Percentiles rank a stretch among this genome's conserved stretches.
phyloP scores from a whole-genome alignment of 1,140 invertebrate species.

The Drosophila athabasca region DNA sequence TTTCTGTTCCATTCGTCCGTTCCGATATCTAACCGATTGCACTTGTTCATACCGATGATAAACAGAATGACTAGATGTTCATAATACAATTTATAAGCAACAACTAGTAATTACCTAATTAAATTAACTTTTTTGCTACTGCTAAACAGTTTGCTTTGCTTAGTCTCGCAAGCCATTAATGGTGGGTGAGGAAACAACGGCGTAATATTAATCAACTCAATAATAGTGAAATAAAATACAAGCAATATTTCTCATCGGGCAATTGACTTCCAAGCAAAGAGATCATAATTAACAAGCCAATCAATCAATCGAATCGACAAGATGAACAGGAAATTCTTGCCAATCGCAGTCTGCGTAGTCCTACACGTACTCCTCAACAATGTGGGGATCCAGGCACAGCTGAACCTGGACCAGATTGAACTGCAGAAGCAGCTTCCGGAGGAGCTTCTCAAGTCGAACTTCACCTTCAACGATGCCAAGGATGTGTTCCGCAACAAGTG shows the following conservation, averaged over 20 bases:
- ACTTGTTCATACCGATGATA: conserved; percentile 11
- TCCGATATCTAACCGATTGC: conserved; percentile 6
- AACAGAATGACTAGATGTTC: conserved; percentile 52
- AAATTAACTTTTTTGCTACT: conserved; percentile 31
- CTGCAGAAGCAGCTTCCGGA: conserved; percentile 52
- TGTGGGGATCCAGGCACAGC: conserved; percentile 28
- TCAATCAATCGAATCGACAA: neutral
- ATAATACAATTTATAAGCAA: conserved; percentile 5
- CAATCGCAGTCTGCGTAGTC: neutral
- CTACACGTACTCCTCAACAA: conserved; percentile 9
- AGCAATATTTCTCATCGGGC: neutral
- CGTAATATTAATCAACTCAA: neutral
- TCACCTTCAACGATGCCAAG: conserved; percentile 43
- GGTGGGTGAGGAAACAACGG: neutral
- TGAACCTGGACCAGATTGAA: conserved; percentile 63
- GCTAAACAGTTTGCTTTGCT: neutral
- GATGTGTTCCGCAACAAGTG: conserved; percentile 70
- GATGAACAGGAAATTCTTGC: conserved; percentile 9
- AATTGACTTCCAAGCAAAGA: neutral
- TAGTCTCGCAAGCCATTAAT: neutral
- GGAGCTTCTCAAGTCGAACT: conserved; percentile 42
- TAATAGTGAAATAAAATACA: neutral
- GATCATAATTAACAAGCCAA: neutral
- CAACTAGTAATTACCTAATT: conserved; percentile 19
- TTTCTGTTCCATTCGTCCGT: conserved; percentile 32